Conservation (phyloP, 2,888 invertebrate species). For the Alloplasta piceator region DNA sequence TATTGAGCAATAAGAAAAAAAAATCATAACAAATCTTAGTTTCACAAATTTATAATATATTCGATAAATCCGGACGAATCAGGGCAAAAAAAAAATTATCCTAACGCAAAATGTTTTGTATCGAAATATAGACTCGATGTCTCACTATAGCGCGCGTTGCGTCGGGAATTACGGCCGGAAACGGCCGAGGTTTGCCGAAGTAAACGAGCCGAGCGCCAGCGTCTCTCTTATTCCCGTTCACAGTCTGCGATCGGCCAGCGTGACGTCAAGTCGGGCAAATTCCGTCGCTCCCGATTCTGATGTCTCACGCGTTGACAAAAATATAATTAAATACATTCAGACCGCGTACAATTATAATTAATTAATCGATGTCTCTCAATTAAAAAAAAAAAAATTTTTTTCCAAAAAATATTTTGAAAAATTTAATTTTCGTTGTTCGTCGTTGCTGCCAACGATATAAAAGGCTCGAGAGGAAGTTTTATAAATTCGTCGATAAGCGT, state of each 20-base stretch:
- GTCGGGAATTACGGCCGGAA: conserved; percentile 51
- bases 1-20: no score
- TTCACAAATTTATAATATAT: neutral
- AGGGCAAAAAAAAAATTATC: no score
- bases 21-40: no score
- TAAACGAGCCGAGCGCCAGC: conserved; percentile 72
- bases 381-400: conserved; percentile 44
- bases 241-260: conserved; percentile 82
- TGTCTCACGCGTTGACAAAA: conserved; percentile 18
- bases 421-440: neutral
- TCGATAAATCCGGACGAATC: no score
- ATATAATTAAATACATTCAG: conserved; percentile 17
- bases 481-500: conserved; percentile 13
- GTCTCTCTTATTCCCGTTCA: conserved; percentile 72
- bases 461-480: conserved; percentile 2
- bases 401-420: neutral
- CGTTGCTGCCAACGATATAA: neutral
- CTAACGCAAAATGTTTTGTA: no score
- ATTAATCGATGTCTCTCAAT: neutral
- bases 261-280: conserved; percentile 75
- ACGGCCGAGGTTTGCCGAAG: conserved; percentile 71
- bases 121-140: no score
- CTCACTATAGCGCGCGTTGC: conserved; percentile 47
- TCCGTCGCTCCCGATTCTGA: neutral
- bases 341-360: conserved; percentile 37